Conservation (phyloP, 2,888 invertebrate species). For the Tetropium fuscum region DNA sequence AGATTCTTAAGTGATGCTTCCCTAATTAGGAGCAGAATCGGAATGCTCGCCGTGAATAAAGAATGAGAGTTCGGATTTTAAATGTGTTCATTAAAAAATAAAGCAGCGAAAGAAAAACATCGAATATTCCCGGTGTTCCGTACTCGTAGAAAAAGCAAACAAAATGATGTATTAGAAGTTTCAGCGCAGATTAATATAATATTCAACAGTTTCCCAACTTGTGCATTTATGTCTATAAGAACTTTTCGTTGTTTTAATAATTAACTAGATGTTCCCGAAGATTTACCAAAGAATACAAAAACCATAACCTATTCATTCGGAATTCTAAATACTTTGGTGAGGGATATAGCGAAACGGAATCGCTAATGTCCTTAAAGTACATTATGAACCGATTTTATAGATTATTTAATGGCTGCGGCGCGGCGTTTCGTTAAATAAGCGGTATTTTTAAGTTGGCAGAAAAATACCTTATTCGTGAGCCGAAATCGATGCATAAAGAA, state of each 20-base stretch:
- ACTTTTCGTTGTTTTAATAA: constrained; percentile 37
- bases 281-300: constrained; percentile 31
- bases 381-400: no score
- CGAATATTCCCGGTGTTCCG: constrained; percentile 2
- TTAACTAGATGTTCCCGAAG: constrained; percentile 37
- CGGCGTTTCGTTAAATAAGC: no score
- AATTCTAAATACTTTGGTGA: constrained; percentile 32
- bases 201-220: constrained; percentile 39
- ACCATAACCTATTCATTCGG: constrained; percentile 34
- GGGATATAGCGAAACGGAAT: constrained; percentile 28
- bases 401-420: no score
- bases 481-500: no score
- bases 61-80: not conserved
- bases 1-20: not conserved
- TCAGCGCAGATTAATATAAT: constrained; percentile 28
- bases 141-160: constrained; percentile 10
- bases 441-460: no score
- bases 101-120: not conserved
- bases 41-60: not conserved
- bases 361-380: constrained; percentile 4
- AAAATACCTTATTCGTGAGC: no score
- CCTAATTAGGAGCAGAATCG: not conserved
- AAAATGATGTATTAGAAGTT: constrained; percentile 24
- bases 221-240: constrained; percentile 36
- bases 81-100: constrained; percentile 2